A percentile compares a stretch with the other conserved stretches of the same genome.
Conservation (phyloP, 2,888 invertebrate genomes). For the Dascillus cervinus region DNA sequence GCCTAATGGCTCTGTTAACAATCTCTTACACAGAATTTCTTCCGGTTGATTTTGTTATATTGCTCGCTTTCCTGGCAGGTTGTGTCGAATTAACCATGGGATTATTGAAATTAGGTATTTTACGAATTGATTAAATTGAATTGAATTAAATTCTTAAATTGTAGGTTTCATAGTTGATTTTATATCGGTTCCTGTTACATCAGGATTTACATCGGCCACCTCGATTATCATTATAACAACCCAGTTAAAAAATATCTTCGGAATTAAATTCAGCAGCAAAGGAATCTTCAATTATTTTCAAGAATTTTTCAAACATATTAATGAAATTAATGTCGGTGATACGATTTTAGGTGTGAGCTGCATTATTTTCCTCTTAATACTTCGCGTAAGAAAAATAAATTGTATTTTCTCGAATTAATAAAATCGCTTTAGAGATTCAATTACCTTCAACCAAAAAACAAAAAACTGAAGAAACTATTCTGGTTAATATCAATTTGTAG, state of each 20-base stretch:
- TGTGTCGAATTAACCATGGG: slow-evolving; percentile 74
- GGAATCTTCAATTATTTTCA: slow-evolving; percentile 56
- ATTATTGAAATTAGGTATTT: slow-evolving; percentile 64
- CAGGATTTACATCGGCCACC: slow-evolving; percentile 79
- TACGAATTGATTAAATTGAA: background rate
- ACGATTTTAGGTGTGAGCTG: slow-evolving; percentile 57
- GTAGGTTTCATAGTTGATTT: slow-evolving; percentile 77
- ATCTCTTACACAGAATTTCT: slow-evolving; percentile 63
- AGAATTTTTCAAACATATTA: slow-evolving; percentile 44
- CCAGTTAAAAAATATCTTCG: slow-evolving; percentile 68
- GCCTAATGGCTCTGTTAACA: slow-evolving; percentile 83
- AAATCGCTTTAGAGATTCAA: slow-evolving; percentile 51
- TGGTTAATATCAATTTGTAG: slow-evolving; percentile 72
- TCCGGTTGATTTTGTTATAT: slow-evolving; percentile 63
- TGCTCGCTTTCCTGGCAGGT: slow-evolving; percentile 72
- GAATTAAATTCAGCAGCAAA: slow-evolving; percentile 59
- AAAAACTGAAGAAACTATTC: slow-evolving; percentile 47
- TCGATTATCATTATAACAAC: slow-evolving; percentile 68
- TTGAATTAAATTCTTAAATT: slow-evolving; percentile 17
- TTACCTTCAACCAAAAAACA: slow-evolving; percentile 45
- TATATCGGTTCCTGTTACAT: slow-evolving; percentile 75
- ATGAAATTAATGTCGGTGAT: slow-evolving; percentile 52
- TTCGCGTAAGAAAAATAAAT: slow-evolving; percentile 52
- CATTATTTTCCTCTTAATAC: slow-evolving; percentile 54
- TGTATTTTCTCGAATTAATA: slow-evolving; percentile 1